A percentile compares a stretch with the other conserved stretches of the same genome.
These are phyloP conservation scores for Gastracanthus pulcherrimus DNA, from an alignment of 2,888 invertebrate genomes.

Conservation along the genomic window DNA sequence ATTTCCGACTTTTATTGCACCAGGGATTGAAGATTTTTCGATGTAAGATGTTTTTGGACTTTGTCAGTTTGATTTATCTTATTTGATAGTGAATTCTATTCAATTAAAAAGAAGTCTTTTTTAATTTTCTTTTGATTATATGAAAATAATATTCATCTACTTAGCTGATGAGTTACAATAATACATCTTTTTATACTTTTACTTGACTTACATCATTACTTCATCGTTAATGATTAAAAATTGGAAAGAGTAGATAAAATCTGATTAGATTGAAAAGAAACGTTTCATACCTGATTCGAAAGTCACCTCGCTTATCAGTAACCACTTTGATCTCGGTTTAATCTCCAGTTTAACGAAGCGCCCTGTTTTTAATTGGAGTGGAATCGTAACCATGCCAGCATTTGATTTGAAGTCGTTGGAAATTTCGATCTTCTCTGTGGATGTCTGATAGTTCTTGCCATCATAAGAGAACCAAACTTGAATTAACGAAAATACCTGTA, in stretches of 20 bases:
- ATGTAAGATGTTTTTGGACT: too few species aligned
- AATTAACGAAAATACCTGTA: slow-evolving; percentile 86
- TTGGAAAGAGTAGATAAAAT: neutral
- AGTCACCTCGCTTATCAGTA: slow-evolving; percentile 92
- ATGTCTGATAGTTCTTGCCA: slow-evolving; percentile 86
- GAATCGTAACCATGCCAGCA: slow-evolving; percentile 84
- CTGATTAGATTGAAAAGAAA: neutral
- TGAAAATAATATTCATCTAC: too few species aligned
- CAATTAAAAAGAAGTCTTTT: too few species aligned
- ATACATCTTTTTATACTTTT: too few species aligned
- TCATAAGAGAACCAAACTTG: slow-evolving; percentile 89
- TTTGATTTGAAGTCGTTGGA: slow-evolving; percentile 78
- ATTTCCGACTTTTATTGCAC: too few species aligned
- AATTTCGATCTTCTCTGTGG: slow-evolving; percentile 83
- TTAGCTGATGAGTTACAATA: too few species aligned
- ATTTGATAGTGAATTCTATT: too few species aligned
- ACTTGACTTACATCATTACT: too few species aligned
- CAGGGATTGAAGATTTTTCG: too few species aligned
- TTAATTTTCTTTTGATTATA: too few species aligned
- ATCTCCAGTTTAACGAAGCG: slow-evolving; percentile 87
- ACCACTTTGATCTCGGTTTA: slow-evolving; percentile 90
- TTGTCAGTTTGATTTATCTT: too few species aligned
- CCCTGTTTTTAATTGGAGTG: slow-evolving; percentile 86
- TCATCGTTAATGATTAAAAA: too few species aligned
- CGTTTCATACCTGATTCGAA: slow-evolving; percentile 85